These are phyloP conservation scores for Steinernema carpocapsae DNA, from an alignment of 2,888 invertebrate genomes.

Conservation along the genomic window DNA sequence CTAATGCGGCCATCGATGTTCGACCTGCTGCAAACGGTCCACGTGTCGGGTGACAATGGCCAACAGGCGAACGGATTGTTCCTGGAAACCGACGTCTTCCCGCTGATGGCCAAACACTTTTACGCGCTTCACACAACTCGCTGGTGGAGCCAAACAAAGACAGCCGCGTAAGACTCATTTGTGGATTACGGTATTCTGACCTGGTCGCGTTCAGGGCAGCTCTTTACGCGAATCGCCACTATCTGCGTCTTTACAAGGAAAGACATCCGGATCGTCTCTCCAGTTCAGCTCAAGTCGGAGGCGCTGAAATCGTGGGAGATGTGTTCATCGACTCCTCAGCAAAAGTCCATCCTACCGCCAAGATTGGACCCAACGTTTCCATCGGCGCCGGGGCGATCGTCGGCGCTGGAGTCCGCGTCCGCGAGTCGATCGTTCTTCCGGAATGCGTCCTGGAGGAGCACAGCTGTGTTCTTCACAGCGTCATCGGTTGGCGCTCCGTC, in stretches of 20 bases:
- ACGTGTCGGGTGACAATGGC: slow-evolving; percentile 42
- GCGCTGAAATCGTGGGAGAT: slow-evolving; percentile 76
- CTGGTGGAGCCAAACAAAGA: slow-evolving; percentile 98
- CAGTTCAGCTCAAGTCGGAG: slow-evolving; percentile 46
- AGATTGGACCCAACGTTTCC: slow-evolving; percentile 97
- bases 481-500: slow-evolving; percentile 78
- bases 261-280: slow-evolving; percentile 71
- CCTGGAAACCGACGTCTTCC: slow-evolving; percentile 85
- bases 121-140: slow-evolving; percentile 80
- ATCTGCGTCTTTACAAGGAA: slow-evolving; percentile 77
- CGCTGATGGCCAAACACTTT: slow-evolving; percentile 81
- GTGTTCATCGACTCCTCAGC: slow-evolving; percentile 91
- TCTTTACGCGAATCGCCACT: slow-evolving; percentile 96
- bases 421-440: slow-evolving; percentile 64
- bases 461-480: slow-evolving; percentile 83
- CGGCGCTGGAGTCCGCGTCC: slow-evolving; percentile 49
- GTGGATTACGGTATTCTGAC: slow-evolving; percentile 21
- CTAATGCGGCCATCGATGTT: slow-evolving; percentile 87
- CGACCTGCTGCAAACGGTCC: slow-evolving; percentile 74
- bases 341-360: slow-evolving; percentile 72
- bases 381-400: slow-evolving; percentile 75
- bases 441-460: slow-evolving; percentile 75
- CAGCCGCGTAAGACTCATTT: slow-evolving; percentile 84
- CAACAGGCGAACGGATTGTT: slow-evolving; percentile 73
- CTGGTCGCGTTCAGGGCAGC: slow-evolving; percentile 76